Conservation (phyloP, 2,797 vertebrate species). For the Uromys caudimaculatus region DNA sequence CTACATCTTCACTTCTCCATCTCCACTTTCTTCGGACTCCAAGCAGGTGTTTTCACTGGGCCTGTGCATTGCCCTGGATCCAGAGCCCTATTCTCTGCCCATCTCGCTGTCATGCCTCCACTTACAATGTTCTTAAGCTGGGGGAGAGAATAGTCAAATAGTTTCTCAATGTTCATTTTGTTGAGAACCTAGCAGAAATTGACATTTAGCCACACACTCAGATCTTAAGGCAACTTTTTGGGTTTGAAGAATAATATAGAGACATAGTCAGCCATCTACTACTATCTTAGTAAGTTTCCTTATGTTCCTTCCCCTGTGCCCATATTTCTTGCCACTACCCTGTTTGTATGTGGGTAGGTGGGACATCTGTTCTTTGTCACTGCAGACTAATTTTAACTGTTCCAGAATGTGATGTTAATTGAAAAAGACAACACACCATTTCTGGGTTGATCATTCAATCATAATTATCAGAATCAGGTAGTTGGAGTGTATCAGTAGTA, state of each 20-base stretch:
- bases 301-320: neutral
- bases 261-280: neutral
- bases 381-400: neutral
- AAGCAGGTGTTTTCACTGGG: neutral
- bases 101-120: neutral
- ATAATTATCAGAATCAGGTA: constrained; percentile 17
- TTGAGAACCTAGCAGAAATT: neutral
- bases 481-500: neutral
- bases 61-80: rapidly evolving
- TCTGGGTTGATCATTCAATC: neutral
- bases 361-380: neutral
- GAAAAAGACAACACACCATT: neutral
- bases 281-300: neutral
- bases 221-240: neutral
- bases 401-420: neutral
- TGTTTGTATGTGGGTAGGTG: neutral
- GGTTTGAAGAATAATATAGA: neutral
- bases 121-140: neutral
- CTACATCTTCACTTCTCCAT: neutral
- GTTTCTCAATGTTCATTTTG: neutral
- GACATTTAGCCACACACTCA: neutral
- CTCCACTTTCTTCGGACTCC: neutral
- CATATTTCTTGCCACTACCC: neutral
- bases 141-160: neutral
- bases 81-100: neutral